Base-by-base conservation (phyloP, 1,140 invertebrate species). In the Dreissena polymorpha region DNA sequence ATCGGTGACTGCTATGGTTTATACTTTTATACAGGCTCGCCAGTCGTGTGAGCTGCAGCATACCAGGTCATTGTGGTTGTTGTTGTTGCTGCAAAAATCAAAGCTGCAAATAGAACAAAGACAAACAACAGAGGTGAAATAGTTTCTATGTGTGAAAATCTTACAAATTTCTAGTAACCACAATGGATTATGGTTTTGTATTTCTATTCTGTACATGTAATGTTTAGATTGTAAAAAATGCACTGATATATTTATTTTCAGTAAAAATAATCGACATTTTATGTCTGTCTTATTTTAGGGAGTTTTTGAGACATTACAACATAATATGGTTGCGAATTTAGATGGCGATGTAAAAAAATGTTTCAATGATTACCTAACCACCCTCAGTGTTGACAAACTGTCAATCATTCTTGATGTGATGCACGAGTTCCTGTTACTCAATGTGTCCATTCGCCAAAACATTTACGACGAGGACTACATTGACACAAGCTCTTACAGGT, bases 1-100 rank as follows among this genome's bases (percentile, higher is more conserved):
- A 18, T 6, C 7, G 10, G 6, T 13, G 7, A 50, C 49, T 29
- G 16, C 8, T 27, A 49, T 21, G 50, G 23, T 23, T 64, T 23
- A 49, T 65, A 16, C 51, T 50, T 18, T 70, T 25, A 64, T 79
- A 29, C 71, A 85, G 85, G 82, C 78, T 14, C 51, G 23, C 7
- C 77, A 81, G n/a, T n/a, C 68, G 10, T 86, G 85, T 53, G 39
- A 53, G 49, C 76, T 86, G 23, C 80, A 78, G 51, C 86, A 87
- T 67, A 68, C 79, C 16, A 53, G 86, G 21, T 80, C 81, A 14
- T 60, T 87, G 55, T 87, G 86, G 86, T 68, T 87, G 69, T 53
- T 86, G 21, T 67, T 87, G 50, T 80, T 72, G 23, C 55, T 77
- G n/a, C 69, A 86, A 69, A 73, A 83, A 51, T 69, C 70, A 18